Conservation (phyloP, 2,888 invertebrate species). For the Monochamus alternatus region DNA sequence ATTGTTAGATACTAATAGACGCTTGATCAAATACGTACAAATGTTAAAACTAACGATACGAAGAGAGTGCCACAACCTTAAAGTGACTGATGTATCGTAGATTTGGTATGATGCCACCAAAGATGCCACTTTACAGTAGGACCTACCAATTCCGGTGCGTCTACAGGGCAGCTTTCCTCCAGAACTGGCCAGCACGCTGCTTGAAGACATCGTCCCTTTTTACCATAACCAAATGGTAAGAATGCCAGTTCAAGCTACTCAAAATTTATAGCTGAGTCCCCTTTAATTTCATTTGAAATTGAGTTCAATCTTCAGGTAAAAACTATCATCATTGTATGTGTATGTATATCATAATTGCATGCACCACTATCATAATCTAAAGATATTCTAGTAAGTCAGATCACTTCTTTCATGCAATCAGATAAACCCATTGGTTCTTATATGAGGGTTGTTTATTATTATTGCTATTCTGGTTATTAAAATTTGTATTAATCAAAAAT, state of each 20-base stretch:
- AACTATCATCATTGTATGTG: too few species aligned
- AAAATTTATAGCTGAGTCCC: neutral
- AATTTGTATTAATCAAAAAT: too few species aligned
- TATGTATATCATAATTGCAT: too few species aligned
- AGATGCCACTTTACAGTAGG: slow-evolving; percentile 97
- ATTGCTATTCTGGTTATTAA: too few species aligned
- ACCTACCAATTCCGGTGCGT: slow-evolving; percentile 94
- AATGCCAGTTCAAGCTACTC: neutral
- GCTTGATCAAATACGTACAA: neutral
- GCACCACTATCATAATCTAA: too few species aligned
- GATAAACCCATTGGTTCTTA: too few species aligned
- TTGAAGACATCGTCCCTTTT: slow-evolving; percentile 98
- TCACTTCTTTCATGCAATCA: too few species aligned
- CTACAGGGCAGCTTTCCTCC: slow-evolving; percentile 95
- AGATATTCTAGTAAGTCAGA: too few species aligned
- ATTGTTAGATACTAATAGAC: slow-evolving; percentile 31
- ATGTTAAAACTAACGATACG: neutral
- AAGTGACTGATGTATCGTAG: slow-evolving; percentile 71
- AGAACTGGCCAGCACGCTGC: slow-evolving; percentile 95
- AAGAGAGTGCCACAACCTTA: neutral
- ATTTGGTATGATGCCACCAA: slow-evolving; percentile 96
- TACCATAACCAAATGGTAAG: slow-evolving; percentile 95
- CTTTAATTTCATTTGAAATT: slow-evolving; percentile 20
- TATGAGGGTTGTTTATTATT: too few species aligned
- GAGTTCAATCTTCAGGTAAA: too few species aligned